Evolutionary conservation across 2,888 invertebrate species (phyloP), one percentile per base, ranked within the genome.

Genomic region (Hypomecis punctinalis): DNA sequence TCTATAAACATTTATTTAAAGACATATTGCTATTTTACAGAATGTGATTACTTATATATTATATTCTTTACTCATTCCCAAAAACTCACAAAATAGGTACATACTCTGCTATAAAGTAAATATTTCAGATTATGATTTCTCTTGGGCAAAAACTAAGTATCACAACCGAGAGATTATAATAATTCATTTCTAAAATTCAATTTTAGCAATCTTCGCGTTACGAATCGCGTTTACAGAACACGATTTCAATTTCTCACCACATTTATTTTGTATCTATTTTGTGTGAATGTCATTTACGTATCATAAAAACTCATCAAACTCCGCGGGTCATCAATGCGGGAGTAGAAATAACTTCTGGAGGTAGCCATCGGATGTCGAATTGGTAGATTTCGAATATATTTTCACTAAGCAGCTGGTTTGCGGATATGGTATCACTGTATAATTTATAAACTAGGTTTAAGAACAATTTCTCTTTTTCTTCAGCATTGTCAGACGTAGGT

Each of bases 241-340:
- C 72, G 65, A 80, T 83, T 84, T 85, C 85, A 85, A 84, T 84
- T 85, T 83, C 79, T 70, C 80, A 81, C 78, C 76, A 79, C 81
- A 66, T 83, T 85, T 81, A 78, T 75, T 77, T 77, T 82, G 74
- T 78, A 71, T 65, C 74, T 72, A 76, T 79, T 79, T 81, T 81
- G 76, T 77, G 76, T 79, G 76, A 80, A 77, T 84, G 83, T 84
- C 84, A 83, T 85, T 84, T 80, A 79, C 76, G 71, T 80, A 81
- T 84, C 77, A 81, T 81, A 84, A 84, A 81, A 85, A 73, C 69
- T 75, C 71, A 80, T 79, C 83, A 81, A 79, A 78, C 75, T 71
- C 74, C 68, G 53, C 67, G 70, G 75, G 74, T 78, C 77, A 77
- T 76, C 78, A 76, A 78, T 81, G 81, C 76, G 68, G 64, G 73